Percentiles rank a stretch among this genome's conserved stretches.
These are phyloP conservation scores for Cartodere bifasciata DNA, from an alignment of 2,888 invertebrate genomes.

Conservation along the genomic window DNA sequence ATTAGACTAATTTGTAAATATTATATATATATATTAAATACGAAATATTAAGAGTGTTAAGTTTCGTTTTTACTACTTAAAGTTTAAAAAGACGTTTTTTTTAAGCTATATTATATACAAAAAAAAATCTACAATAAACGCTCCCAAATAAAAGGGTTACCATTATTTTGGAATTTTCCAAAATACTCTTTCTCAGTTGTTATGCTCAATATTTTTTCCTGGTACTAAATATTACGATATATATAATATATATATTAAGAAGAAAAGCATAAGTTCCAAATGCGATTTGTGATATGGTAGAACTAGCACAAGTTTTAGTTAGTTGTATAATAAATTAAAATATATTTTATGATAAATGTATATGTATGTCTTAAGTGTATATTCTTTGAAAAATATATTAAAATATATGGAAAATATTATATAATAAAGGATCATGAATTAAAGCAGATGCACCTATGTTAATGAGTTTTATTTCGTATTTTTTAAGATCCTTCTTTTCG, in stretches of 20 bases:
- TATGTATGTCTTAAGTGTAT: slow-evolving; percentile 28
- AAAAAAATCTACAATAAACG: too few species aligned
- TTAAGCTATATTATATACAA: too few species aligned
- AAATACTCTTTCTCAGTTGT: too few species aligned
- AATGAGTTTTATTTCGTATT: slow-evolving; percentile 2
- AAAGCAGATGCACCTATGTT: slow-evolving; percentile 3
- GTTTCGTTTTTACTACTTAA: too few species aligned
- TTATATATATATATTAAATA: too few species aligned
- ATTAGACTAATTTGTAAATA: too few species aligned
- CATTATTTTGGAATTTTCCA: too few species aligned
- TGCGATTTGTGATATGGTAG: slow-evolving; percentile 33
- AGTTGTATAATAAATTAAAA: slow-evolving; percentile 21
- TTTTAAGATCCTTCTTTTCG: too few species aligned
- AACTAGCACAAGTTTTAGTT: slow-evolving; percentile 30
- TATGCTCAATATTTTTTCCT: too few species aligned
- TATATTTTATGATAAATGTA: slow-evolving; percentile 31
- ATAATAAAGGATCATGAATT: slow-evolving; percentile 14
- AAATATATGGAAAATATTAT: slow-evolving; percentile 15
- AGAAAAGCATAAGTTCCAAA: slow-evolving; percentile 27
- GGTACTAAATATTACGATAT: not conserved
- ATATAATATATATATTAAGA: slow-evolving; percentile 13
- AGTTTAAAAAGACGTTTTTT: too few species aligned
- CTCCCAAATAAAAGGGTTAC: too few species aligned
- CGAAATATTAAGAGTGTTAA: too few species aligned
- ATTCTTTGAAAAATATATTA: slow-evolving; percentile 25